Percentiles rank a stretch among this genome's conserved stretches.
These are phyloP conservation scores for Lacerta bilineata DNA, from an alignment of 2,797 vertebrate species.

Conservation along the genomic window DNA sequence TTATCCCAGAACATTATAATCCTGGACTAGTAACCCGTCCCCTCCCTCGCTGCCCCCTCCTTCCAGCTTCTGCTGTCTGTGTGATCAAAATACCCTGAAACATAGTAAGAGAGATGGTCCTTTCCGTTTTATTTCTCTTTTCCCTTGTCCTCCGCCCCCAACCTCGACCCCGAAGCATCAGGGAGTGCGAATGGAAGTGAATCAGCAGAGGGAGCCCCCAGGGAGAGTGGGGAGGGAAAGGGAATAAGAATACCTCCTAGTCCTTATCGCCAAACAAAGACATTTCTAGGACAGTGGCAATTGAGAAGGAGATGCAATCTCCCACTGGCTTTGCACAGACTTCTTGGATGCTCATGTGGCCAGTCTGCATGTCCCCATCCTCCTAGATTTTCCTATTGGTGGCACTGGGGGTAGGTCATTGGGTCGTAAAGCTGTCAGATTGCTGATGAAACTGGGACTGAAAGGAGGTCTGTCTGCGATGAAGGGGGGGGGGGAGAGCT, in stretches of 20 bases:
- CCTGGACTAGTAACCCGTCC: neutral
- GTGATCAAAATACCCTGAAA: neutral
- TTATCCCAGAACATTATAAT: neutral
- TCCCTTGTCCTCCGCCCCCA: neutral
- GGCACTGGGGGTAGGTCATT: conserved; percentile 20
- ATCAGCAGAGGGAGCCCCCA: conserved; percentile 73
- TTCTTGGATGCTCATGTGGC: conserved; percentile 2
- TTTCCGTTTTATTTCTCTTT: neutral
- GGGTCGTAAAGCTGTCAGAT: conserved; percentile 17
- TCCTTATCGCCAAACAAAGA: conserved; percentile 80
- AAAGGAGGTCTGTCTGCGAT: conserved; percentile 9
- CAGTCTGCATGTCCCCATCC: conserved; percentile 2
- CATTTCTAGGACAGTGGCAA: conserved; percentile 68
- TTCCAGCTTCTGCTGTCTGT: neutral
- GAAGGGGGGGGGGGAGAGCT: neutral
- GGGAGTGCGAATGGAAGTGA: conserved; percentile 72
- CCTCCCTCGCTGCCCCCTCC: neutral
- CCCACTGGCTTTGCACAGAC: conserved; percentile 70
- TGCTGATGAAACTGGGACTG: conserved; percentile 36
- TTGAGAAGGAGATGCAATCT: conserved; percentile 82
- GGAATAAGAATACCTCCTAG: conserved; percentile 18
- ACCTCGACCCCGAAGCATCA: conserved; percentile 56
- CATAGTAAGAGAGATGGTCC: neutral
- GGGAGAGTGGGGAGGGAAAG: conserved; percentile 26
- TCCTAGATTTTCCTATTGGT: neutral